A percentile compares a stretch with the other conserved stretches of the same genome.
Conservation (phyloP, 2,797 vertebrate genomes). For the Odontamblyopus rebecca region DNA sequence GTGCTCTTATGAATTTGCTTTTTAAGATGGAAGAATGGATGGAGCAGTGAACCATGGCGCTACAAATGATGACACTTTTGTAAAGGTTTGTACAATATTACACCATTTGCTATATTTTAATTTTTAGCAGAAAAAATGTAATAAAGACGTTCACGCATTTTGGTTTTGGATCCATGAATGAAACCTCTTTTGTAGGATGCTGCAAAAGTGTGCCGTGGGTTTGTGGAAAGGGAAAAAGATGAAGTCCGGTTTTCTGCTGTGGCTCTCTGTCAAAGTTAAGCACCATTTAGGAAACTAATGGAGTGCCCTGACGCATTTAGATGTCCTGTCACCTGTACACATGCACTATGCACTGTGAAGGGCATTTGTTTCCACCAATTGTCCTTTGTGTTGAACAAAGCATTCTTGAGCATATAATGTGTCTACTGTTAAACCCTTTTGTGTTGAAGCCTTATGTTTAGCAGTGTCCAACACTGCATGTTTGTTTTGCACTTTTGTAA, state of each 20-base stretch:
- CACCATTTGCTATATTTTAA: neutral
- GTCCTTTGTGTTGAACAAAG: conserved; percentile 38
- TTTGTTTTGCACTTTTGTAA: conserved; percentile 19
- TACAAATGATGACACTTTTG: conserved; percentile 82
- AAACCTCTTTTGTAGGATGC: conserved; percentile 79
- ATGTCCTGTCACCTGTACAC: conserved; percentile 50
- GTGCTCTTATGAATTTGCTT: neutral
- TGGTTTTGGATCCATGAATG: neutral
- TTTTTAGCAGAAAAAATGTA: neutral
- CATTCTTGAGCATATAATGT: conserved; percentile 40
- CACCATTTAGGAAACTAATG: neutral
- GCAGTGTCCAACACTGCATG: conserved; percentile 40
- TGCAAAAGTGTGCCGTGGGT: conserved; percentile 88
- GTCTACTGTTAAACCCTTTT: conserved; percentile 24
- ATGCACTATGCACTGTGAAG: conserved; percentile 41
- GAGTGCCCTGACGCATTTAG: conserved; percentile 39
- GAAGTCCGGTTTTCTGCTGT: conserved; percentile 95
- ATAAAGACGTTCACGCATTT: neutral
- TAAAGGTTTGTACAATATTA: conserved; percentile 75
- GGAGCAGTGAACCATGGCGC: conserved; percentile 88
- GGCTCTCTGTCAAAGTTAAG: conserved; percentile 85
- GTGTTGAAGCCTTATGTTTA: conserved; percentile 41
- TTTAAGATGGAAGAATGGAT: conserved; percentile 88
- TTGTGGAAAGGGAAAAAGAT: conserved; percentile 88
- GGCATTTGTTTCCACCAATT: conserved; percentile 40